phyloP scores from a whole-genome alignment of 2,113 vertebrate species.

The Centropus bengalensis region DNA sequence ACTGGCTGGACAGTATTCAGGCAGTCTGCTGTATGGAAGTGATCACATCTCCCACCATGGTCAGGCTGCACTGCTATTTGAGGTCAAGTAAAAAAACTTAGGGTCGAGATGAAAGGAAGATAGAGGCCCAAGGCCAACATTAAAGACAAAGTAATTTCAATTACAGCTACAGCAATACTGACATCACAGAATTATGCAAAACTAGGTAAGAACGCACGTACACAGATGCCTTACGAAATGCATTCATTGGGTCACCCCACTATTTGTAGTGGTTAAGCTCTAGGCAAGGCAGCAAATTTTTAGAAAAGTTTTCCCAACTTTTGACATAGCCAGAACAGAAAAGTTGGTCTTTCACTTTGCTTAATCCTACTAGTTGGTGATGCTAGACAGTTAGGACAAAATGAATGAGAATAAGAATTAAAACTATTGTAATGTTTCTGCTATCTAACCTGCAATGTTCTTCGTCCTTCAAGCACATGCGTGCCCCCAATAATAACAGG shows the following conservation, averaged over 20 bases:
- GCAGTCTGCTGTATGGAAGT: neutral
- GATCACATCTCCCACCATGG: neutral
- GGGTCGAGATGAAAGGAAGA: neutral
- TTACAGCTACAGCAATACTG: neutral
- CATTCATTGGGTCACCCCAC: neutral
- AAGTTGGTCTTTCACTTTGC: neutral
- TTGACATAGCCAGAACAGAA: neutral
- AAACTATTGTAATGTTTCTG: neutral
- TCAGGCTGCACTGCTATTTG: neutral
- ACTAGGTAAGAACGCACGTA: neutral
- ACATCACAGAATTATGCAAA: neutral
- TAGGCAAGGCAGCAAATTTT: neutral
- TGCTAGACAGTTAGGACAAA: neutral
- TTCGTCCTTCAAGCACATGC: neutral
- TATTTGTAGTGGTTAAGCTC: neutral
- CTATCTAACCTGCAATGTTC: neutral
- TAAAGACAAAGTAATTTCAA: neutral
- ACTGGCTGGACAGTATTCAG: fast-evolving
- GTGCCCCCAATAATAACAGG: neutral
- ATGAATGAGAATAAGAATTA: neutral
- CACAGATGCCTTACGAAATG: neutral
- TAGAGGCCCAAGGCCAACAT: neutral
- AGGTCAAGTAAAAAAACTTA: neutral
- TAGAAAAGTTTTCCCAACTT: neutral
- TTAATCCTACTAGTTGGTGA: neutral